A percentile compares a stretch with the other conserved stretches of the same genome.
phyloP scores from a whole-genome alignment of 2,888 invertebrate genomes.

The Lepidocyrtinus sp. region DNA sequence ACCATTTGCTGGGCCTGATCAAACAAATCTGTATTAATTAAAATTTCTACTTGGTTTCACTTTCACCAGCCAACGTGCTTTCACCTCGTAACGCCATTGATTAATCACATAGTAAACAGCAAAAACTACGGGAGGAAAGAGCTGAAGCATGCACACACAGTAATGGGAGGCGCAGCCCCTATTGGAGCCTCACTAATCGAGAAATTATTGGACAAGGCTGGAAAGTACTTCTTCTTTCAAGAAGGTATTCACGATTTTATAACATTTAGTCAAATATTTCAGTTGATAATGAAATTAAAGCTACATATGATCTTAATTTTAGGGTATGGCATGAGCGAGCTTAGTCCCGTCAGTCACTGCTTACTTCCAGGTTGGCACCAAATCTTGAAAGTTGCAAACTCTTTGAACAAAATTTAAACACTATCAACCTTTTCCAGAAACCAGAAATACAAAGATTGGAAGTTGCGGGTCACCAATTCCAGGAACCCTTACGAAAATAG shows the following conservation, averaged over 20 bases:
- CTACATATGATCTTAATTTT: too few relatives aligned
- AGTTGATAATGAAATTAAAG: too few relatives aligned
- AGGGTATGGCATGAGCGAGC: conserved; percentile 60
- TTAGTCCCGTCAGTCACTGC: conserved; percentile 56
- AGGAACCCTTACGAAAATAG: conserved; percentile 55
- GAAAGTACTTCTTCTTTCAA: conserved; percentile 52
- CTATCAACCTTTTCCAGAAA: conserved; percentile 3
- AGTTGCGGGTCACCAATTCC: conserved; percentile 57
- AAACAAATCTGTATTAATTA: too few relatives aligned
- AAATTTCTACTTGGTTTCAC: too few relatives aligned
- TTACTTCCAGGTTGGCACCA: conserved; percentile 53
- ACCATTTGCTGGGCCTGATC: too few relatives aligned
- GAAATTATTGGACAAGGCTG: conserved; percentile 51
- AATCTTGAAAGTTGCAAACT: conserved; percentile 71
- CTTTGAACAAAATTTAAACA: background rate
- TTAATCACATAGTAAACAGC: conserved; percentile 49
- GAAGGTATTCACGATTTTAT: too few relatives aligned
- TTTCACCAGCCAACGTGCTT: conserved; percentile 42
- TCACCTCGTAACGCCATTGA: conserved; percentile 58
- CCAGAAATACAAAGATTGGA: conserved; percentile 58
- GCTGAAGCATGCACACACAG: conserved; percentile 26
- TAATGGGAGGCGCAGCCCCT: conserved; percentile 44
- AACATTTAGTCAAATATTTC: background rate
- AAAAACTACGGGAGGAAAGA: conserved; percentile 48
- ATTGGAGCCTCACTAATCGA: conserved; percentile 45